Percentiles rank a stretch among this genome's conserved stretches.
These are phyloP conservation scores for Phaethornis superciliosus DNA, from an alignment of 2,113 vertebrate genomes.

Conservation along the genomic window DNA sequence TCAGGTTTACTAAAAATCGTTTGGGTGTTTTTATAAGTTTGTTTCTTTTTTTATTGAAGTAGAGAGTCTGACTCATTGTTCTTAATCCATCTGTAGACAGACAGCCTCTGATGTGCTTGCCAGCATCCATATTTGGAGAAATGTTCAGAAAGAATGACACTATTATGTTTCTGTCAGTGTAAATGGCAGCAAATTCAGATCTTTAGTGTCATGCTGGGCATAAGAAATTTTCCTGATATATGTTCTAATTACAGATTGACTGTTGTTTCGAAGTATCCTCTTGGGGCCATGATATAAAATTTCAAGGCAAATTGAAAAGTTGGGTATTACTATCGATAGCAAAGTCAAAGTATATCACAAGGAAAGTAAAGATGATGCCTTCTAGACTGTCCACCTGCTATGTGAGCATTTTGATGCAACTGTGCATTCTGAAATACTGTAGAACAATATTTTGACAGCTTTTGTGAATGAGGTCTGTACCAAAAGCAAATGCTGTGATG, in stretches of 20 bases:
- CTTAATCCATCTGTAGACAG: neutral
- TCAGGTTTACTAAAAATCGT: conserved; percentile 51
- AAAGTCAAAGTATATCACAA: neutral
- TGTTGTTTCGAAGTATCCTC: neutral
- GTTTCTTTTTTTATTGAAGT: conserved; percentile 36
- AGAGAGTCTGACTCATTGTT: conserved; percentile 13
- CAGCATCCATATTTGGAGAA: neutral
- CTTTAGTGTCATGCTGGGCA: neutral
- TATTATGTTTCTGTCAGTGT: neutral
- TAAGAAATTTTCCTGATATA: neutral
- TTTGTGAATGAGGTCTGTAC: neutral
- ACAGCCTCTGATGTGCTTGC: neutral
- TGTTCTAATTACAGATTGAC: neutral
- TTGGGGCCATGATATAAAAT: neutral
- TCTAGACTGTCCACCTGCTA: neutral
- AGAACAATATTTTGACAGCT: too few relatives aligned
- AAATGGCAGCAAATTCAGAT: neutral
- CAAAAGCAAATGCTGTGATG: neutral
- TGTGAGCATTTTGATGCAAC: neutral
- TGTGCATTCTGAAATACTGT: neutral
- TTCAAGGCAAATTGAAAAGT: neutral
- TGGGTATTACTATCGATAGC: neutral
- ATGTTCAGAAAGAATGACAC: neutral
- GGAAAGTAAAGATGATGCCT: neutral
- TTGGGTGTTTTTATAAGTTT: conserved; percentile 45